Evolutionary conservation across 2,113 vertebrate genomes (phyloP), one percentile per base, ranked within the genome.

Genomic region (Siphamia tubifer): DNA sequence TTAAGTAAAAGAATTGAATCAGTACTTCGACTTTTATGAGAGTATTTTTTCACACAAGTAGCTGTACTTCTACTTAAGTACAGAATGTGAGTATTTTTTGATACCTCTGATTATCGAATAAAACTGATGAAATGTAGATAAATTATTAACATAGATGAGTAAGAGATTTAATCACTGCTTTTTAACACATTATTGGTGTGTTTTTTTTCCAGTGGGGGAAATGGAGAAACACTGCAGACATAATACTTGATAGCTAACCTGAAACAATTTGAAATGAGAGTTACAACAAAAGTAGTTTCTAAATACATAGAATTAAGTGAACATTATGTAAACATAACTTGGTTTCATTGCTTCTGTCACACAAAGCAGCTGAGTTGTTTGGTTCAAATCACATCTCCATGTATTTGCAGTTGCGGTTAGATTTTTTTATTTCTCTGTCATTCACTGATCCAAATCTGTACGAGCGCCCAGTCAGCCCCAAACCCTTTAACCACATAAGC

Each of bases 391-490:
- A 10, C 19, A 11, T 63, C 35, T 68, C 10, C 6, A 8, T 58
- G 30, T 60, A 48, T 67, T 52, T 76, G 23, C 43, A 75, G 57
- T 47, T 36, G 67, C 6, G 61, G 45, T 47, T 31, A 21, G 25
- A 66, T 57, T 60, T 73, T 60, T 73, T 68, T 68, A 21, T 71
- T 61, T 76, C 49, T 74, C 55, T 34, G 8, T 60, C 34, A 38
- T 66, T 58, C 25, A 17, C 42, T 47, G 52, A 74, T 48, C 39
- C 35, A 63, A 55, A 77, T 58, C 44, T 35, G 39, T 60, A 21
- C 32, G 39, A 44, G 10, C 7, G 17, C 55, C 51, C 24, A 7
- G 67, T 49, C 43, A 32, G 65, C 11, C 65, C 47, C 30, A 52
- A 61, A 4, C 54, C 56, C 49, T 70, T 25, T 16, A 32, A 54